Base-by-base conservation (phyloP, 2,113 vertebrate genomes). In the Siniperca knerii region DNA sequence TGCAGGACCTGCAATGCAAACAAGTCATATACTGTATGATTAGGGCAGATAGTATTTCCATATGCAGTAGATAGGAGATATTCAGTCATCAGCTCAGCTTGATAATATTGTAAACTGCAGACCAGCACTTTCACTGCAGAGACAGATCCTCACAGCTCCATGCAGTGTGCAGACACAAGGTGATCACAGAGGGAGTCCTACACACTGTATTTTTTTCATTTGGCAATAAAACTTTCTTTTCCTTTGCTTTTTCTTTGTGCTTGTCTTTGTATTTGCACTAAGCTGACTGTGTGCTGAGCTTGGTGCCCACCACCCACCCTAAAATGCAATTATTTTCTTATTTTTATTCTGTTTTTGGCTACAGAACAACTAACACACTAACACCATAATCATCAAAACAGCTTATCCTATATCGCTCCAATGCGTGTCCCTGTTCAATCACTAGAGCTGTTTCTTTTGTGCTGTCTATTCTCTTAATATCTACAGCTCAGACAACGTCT, bases 401-500 rank as follows among this genome's bases (percentile, higher is more conserved):
- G 65, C 82, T 89, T 90, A 67, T 90, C 92, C 86, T 93, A 71
- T 92, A 86, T 87, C 80, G 89, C 93, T 90, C 82, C 88, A 73
- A 64, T 88, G 83, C 91, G 88, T 94, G 89, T 95, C 90, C 94
- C 88, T 94, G 91, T 95, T 92, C 94, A 94, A 83, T 84, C 87
- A 95, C 93, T 94, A 92, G 95, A 94, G 94, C 92, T 96, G 92
- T 95, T 92, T 95, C 93, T 93, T 93, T 89, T 94, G 89, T 95
- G 93, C 92, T 93, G 90, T 96, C 92, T 89, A 93, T 94, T 94
- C 92, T 95, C 86, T 95, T 80, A 94, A 95, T 95, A 95, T 96
- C 95, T 96, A 93, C 97, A 97, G 97, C 95, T 95, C 96, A 93
- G 96, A 96, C 83, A 96, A 94, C 92, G 95, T 94, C 91, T 96